These are phyloP conservation scores for Neolamprologus sp. DNA, from an alignment of 2,113 vertebrate genomes.

Conservation along the genomic window DNA sequence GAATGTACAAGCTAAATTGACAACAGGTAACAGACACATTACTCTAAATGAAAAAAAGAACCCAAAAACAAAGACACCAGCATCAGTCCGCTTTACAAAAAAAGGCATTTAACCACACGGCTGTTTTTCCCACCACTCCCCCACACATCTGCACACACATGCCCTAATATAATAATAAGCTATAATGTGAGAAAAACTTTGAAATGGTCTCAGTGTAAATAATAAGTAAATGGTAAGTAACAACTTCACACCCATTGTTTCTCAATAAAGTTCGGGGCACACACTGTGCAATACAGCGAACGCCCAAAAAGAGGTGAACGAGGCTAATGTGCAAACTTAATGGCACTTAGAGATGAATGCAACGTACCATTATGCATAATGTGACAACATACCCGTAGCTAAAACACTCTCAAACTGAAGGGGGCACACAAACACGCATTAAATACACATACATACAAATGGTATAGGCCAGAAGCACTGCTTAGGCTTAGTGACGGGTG, in stretches of 20 bases:
- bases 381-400: constrained; percentile 12
- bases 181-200: not conserved
- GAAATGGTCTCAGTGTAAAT: constrained; percentile 6
- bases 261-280: not conserved
- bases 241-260: not conserved
- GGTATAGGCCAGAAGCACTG: constrained; percentile 2
- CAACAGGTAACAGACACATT: constrained; percentile 66
- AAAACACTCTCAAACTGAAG: not conserved
- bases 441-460: not conserved
- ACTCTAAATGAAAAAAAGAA: constrained; percentile 39
- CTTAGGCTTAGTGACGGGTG: not conserved
- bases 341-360: constrained; percentile 45
- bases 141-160: not conserved
- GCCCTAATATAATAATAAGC: not conserved
- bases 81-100: constrained; percentile 56
- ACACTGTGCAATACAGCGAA: not conserved
- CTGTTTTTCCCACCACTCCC: constrained; percentile 1
- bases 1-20: constrained; percentile 68
- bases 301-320: constrained; percentile 13
- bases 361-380: constrained; percentile 14
- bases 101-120: constrained; percentile 49
- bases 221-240: not conserved
- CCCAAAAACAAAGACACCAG: constrained; percentile 40
- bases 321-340: constrained; percentile 44
- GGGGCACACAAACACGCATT: not conserved